Conservation (phyloP, 1,140 invertebrate species). For the Eupeodes corollae region DNA sequence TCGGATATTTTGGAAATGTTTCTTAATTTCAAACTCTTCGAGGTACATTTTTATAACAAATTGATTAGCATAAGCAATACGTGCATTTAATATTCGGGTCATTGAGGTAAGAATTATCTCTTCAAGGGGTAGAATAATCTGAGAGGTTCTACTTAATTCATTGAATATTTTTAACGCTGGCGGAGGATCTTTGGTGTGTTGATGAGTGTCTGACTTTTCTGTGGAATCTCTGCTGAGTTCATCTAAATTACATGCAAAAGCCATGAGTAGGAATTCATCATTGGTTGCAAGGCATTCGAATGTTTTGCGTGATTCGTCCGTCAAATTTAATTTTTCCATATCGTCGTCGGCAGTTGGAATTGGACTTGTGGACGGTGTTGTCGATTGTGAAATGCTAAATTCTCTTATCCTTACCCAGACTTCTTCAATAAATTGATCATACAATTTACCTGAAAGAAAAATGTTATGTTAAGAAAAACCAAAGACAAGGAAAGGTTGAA, state of each 20-base stretch:
- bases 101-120: conserved; percentile 6
- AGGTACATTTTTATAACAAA: conserved; percentile 23
- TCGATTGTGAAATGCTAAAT: neutral
- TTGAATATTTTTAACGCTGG: conserved; percentile 3
- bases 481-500: too few species aligned
- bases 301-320: neutral
- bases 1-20: conserved; percentile 21
- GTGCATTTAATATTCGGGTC: conserved; percentile 10
- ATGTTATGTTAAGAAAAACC: too few species aligned
- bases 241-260: conserved; percentile 7
- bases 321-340: neutral
- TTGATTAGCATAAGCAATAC: conserved; percentile 17
- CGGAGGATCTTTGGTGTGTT: neutral
- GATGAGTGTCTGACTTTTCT: neutral
- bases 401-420: conserved; percentile 5
- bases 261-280: conserved; percentile 10
- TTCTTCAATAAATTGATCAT: conserved; percentile 14
- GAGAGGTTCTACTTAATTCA: neutral
- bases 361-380: too few species aligned
- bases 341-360: neutral
- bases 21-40: conserved; percentile 14
- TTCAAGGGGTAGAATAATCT: neutral
- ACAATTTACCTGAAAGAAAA: conserved; percentile 6
- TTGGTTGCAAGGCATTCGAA: conserved; percentile 5
- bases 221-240: neutral